Evolutionary conservation across 2,888 invertebrate genomes (phyloP).

Genomic region (Salticus scenicus): DNA sequence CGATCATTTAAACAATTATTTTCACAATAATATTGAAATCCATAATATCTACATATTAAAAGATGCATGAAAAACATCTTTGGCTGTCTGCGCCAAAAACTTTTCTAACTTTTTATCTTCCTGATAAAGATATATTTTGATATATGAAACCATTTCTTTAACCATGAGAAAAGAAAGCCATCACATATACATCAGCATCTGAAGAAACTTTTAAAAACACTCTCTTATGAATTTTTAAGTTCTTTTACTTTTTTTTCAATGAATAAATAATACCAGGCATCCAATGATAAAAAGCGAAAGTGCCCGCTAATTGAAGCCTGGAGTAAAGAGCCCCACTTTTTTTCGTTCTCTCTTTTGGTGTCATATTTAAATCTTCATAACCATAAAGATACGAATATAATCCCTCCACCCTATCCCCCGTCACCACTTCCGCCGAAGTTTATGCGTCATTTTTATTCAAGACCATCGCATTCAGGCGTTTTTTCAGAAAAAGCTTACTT

Average conservation of each 20-base stretch:
- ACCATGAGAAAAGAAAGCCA: too few species aligned
- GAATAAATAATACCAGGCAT: not conserved
- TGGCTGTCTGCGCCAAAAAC: too few species aligned
- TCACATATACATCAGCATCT: not conserved
- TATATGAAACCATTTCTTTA: too few species aligned
- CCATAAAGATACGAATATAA: constrained; percentile 11
- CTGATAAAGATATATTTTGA: too few species aligned
- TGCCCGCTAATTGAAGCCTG: constrained; percentile 6
- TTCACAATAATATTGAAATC: too few species aligned
- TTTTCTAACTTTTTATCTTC: too few species aligned
- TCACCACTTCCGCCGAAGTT: not conserved
- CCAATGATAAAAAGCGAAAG: not conserved
- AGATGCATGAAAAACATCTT: too few species aligned
- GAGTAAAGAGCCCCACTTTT: not conserved
- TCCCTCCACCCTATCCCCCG: not conserved
- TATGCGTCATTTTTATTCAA: constrained; percentile 8
- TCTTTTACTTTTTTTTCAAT: not conserved
- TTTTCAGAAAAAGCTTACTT: constrained; percentile 12
- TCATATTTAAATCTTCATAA: constrained; percentile 3
- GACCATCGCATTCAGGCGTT: not conserved
- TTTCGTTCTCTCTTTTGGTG: not conserved
- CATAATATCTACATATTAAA: too few species aligned
- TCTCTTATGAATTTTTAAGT: not conserved
- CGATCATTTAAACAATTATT: too few species aligned
- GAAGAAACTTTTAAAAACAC: not conserved